These are phyloP conservation scores for Chloromyia formosa DNA, from an alignment of 2,888 invertebrate genomes.

Conservation along the genomic window DNA sequence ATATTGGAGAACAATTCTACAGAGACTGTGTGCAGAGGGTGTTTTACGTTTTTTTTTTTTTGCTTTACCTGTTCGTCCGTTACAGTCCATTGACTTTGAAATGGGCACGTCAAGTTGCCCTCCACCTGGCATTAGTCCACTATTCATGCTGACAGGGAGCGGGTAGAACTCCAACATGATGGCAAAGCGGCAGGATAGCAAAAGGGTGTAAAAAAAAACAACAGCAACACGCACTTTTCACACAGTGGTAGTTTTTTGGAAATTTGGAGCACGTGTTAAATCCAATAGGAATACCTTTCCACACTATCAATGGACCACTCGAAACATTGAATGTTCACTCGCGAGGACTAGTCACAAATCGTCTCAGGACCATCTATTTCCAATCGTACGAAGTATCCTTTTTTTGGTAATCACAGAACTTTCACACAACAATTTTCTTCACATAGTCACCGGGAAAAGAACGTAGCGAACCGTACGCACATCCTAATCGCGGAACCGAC, in stretches of 20 bases:
- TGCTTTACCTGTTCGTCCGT: conserved; percentile 70
- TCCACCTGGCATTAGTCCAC: conserved; percentile 47
- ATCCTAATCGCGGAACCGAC: conserved; percentile 61
- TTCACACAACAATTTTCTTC: background rate
- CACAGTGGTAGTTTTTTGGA: background rate
- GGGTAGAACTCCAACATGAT: conserved; percentile 54
- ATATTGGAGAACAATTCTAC: background rate
- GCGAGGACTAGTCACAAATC: background rate
- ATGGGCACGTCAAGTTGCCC: conserved; percentile 56
- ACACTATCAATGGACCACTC: background rate
- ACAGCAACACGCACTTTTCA: background rate
- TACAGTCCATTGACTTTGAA: conserved; percentile 70
- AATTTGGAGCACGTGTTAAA: conserved; percentile 28
- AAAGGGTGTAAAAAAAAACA: too few relatives aligned
- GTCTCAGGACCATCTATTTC: background rate
- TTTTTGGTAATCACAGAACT: background rate
- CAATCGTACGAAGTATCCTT: background rate
- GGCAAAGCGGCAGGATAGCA: background rate
- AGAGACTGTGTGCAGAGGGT: too few relatives aligned
- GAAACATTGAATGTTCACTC: background rate
- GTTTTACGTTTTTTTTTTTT: background rate
- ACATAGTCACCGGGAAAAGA: background rate
- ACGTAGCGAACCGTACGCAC: conserved; percentile 50
- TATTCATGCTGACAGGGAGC: conserved; percentile 56
- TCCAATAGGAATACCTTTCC: background rate